These are phyloP conservation scores for Panopea generosa DNA, from an alignment of 2,888 invertebrate genomes.

Conservation along the genomic window DNA sequence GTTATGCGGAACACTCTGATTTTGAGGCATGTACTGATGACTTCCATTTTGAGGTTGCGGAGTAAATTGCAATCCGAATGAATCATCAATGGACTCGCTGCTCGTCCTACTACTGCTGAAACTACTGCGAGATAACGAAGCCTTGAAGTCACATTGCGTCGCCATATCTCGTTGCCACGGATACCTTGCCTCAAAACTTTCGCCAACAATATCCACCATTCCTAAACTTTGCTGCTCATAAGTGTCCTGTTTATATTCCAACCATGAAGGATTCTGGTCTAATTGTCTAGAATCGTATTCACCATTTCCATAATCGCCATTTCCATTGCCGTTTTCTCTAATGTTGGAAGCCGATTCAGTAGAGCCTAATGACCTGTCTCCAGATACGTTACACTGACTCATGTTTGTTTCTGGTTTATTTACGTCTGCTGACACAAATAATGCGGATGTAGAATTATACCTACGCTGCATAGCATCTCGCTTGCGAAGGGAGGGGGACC, in stretches of 20 bases:
- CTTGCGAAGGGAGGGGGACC: constrained; percentile 40
- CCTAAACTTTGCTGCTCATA: constrained; percentile 12
- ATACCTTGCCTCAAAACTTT: constrained; percentile 75
- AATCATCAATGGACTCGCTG: no score
- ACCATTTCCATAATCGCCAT: constrained; percentile 2
- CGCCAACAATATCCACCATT: constrained; percentile 78
- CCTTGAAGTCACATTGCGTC: constrained; percentile 73
- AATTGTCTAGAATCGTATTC: not conserved
- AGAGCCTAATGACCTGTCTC: not conserved
- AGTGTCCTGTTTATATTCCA: no score
- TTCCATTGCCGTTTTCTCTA: not conserved
- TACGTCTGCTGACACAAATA: not conserved
- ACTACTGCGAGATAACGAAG: no score
- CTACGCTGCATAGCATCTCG: constrained; percentile 42
- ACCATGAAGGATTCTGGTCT: no score
- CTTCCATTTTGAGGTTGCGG: no score
- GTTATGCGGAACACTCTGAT: no score
- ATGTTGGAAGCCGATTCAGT: not conserved
- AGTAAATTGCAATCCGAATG: no score
- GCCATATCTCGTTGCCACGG: constrained; percentile 82
- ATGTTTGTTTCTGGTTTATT: not conserved
- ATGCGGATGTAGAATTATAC: constrained; percentile 38
- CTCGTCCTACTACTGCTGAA: no score
- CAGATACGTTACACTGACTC: not conserved
- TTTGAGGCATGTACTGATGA: no score